Evolutionary conservation across 1,140 invertebrate genomes (phyloP), one percentile per base, ranked within the genome.

Genomic region (Popillia japonica): DNA sequence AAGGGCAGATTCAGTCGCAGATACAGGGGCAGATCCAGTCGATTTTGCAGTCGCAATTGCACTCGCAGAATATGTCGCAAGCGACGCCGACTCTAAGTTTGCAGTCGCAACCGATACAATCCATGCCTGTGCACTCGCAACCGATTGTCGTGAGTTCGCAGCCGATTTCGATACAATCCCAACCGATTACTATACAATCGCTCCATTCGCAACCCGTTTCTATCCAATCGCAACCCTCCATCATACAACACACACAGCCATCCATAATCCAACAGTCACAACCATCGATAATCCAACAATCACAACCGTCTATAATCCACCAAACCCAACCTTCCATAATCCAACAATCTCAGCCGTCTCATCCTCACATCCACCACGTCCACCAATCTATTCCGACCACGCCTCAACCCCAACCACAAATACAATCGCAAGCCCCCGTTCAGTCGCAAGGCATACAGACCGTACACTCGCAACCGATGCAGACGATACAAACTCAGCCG

Each of bases 11-110:
- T 8, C 84, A 86, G 77, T 83, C 83, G n/a, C 85, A 86, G 75
- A 83, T 86, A 20, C 83, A 84, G 78, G 83, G 82, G 11, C 84
- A 85, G 68, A 80, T 84, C 23, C 84, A 86, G 61, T 85, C 82
- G 72, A 76, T 85, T 23, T 68, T 85, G 40, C 84, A 84, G 79
- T 83, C 85, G n/a, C 85, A 86, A 76, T 76, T 76, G 72, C 40
- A 73, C 2, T 11, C 55, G 44, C 76, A 68, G 27, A 82, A 59
- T 75, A 77, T 59, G 81, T 82, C 75, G 23, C 75, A 76, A 27
- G 11, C 41, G 0, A 41, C 72, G 0, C 72, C 34, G 4, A 48
- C 41, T 11, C n/a, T 48, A 4, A 48, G 23, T 44, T 48, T 76
- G 20, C 83, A 84, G 64, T 79, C 80, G 34, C 83, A 83, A 41